Conservation (phyloP, 2,797 vertebrate species). For the Parotocinclus haroldoi region DNA sequence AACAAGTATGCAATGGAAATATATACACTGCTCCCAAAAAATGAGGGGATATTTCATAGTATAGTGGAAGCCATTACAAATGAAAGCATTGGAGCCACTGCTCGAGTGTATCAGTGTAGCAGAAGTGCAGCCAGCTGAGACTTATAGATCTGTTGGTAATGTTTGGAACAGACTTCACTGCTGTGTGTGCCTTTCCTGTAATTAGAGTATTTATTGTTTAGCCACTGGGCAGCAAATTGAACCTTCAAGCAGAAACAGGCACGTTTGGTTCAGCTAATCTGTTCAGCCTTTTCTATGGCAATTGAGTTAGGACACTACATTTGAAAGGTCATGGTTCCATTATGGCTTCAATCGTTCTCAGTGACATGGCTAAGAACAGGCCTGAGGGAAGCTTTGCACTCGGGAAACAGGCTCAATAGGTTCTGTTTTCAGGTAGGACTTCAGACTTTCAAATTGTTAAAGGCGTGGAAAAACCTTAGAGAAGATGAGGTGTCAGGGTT, state of each 20-base stretch:
- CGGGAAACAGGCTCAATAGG: neutral
- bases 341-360: slow-evolving; percentile 25
- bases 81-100: too few species aligned
- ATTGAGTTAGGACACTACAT: slow-evolving; percentile 44
- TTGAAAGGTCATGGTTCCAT: slow-evolving; percentile 48
- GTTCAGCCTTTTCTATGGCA: slow-evolving; percentile 31
- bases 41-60: too few species aligned
- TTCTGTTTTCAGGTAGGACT: neutral
- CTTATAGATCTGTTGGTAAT: slow-evolving; percentile 1
- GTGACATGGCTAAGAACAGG: slow-evolving; percentile 20
- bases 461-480: neutral
- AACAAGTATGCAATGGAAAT: too few species aligned
- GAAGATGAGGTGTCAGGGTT: neutral
- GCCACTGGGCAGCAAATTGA: slow-evolving; percentile 19
- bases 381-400: slow-evolving; percentile 33
- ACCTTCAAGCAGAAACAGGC: slow-evolving; percentile 25
- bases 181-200: slow-evolving; percentile 24
- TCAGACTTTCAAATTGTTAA: neutral
- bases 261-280: slow-evolving; percentile 40
- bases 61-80: too few species aligned
- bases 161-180: slow-evolving; percentile 5
- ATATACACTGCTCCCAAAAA: too few species aligned
- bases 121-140: too few species aligned
- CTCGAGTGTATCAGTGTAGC: too few species aligned
- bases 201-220: slow-evolving; percentile 14